These are phyloP conservation scores for Acrocyrtus sp. DNA, from an alignment of 2,888 invertebrate species.

Conservation along the genomic window DNA sequence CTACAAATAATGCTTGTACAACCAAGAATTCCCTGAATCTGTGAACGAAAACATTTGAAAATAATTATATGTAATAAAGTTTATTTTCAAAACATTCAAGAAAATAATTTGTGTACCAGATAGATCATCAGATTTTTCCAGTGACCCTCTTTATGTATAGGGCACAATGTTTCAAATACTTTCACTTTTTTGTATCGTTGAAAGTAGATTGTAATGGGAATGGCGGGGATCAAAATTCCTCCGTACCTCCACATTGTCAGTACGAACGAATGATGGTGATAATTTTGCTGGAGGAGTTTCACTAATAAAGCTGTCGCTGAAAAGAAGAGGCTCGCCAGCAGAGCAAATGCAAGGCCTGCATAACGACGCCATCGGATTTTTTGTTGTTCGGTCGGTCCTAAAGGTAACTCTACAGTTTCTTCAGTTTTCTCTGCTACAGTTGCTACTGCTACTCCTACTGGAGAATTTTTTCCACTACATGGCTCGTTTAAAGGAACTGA, in stretches of 20 bases:
- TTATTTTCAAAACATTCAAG: too few species aligned
- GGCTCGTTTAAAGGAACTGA: too few species aligned
- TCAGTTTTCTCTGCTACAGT: too few species aligned
- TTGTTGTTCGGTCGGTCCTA: too few species aligned
- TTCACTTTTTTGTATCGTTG: not conserved
- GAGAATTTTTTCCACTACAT: too few species aligned
- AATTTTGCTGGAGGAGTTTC: constrained; percentile 18
- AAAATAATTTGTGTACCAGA: too few species aligned
- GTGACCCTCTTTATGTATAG: constrained; percentile 24
- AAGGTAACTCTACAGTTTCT: too few species aligned
- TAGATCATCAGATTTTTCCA: constrained; percentile 34
- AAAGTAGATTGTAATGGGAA: constrained; percentile 28
- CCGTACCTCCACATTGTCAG: constrained; percentile 35
- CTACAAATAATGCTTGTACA: constrained; percentile 45
- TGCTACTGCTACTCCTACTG: too few species aligned
- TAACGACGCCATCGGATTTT: constrained; percentile 32
- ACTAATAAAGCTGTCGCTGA: constrained; percentile 18
- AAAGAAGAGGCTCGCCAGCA: constrained; percentile 31
- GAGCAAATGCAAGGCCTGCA: constrained; percentile 16
- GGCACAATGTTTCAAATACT: constrained; percentile 40
- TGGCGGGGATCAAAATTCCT: constrained; percentile 27
- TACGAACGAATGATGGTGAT: constrained; percentile 21
- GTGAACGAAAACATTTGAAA: constrained; percentile 4
- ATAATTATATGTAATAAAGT: too few species aligned
- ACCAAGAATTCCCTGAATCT: constrained; percentile 53